Base-by-base conservation (phyloP, 2,113 vertebrate genomes). In the Callopanchax toddi region DNA sequence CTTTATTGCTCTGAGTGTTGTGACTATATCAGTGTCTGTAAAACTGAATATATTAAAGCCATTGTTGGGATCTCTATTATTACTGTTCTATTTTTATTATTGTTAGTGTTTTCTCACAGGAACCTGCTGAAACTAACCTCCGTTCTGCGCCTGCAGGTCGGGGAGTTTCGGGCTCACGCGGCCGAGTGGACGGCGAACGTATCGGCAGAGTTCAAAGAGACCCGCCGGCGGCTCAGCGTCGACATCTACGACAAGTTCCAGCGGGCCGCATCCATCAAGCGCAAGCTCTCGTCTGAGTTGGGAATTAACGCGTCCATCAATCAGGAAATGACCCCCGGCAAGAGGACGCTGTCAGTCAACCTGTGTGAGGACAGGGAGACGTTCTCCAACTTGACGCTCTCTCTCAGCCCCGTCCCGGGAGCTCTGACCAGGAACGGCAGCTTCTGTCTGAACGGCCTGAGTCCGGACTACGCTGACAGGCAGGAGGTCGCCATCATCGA, bases 231-330 rank as follows among this genome's bases (percentile, higher is more conserved):
- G 21, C 92, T 99, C 69, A 99, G 97, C 0, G 97, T 99, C 50
- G 97, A 99, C 91, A 96, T 99, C 69, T 98, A 99, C 0, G 96
- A 99, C 93, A 96, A 94, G 87, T 98, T 99, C 84, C 96, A 99
- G 86, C 90, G 97, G 0, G 97, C 97, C 23, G 95, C 97, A 1
- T 99, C 97, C 73, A 95, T 99, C 74, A 99, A 99, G 82, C 93
- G 97, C 78, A 98, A 97, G 86, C 93, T 99, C 54, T 99, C 97
- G 0, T 96, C 96, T 1, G 97, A 99, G 68, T 92, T 98, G 0
- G 94, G 94, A 0, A 93, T 97, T 18, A 97, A 89, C 79, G 82
- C 93, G 0, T 67, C 88, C 16, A 39, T 79, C 76, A 94, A 79
- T 86, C 97, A 95, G 87, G 96, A 98, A 81, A 93, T 98, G 91